These are phyloP conservation scores for Sthenelais limicola DNA, from an alignment of 2,888 invertebrate genomes.

Conservation along the genomic window DNA sequence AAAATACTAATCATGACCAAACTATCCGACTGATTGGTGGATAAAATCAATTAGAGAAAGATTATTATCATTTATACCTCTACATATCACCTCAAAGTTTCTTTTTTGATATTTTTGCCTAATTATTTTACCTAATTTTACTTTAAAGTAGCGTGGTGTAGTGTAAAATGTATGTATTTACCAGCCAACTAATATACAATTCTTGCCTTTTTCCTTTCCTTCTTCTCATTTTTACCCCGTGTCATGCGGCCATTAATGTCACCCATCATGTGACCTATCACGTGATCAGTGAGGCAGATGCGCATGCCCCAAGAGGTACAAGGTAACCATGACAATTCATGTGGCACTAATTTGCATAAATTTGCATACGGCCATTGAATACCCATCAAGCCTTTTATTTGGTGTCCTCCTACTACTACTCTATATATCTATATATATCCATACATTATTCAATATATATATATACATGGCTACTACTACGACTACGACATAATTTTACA, in stretches of 20 bases:
- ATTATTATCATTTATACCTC: too few relatives aligned
- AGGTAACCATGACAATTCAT: conserved; percentile 33
- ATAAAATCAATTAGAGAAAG: too few relatives aligned
- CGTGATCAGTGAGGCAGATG: conserved; percentile 39
- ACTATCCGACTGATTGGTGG: too few relatives aligned
- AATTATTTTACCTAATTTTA: too few relatives aligned
- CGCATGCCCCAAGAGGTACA: conserved; percentile 32
- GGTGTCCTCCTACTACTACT: background rate
- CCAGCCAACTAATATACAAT: conserved; percentile 32
- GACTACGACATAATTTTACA: conserved; percentile 6
- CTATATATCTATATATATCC: background rate
- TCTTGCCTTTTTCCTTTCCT: conserved; percentile 34
- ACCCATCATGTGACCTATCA: conserved; percentile 29
- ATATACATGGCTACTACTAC: too few relatives aligned
- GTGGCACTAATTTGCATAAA: conserved; percentile 31
- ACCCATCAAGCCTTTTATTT: background rate
- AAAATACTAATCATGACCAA: too few relatives aligned
- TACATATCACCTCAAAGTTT: too few relatives aligned
- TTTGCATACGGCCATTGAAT: background rate
- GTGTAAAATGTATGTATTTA: too few relatives aligned
- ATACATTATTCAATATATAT: conserved; percentile 35
- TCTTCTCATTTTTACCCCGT: conserved; percentile 29
- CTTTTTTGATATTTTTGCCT: too few relatives aligned
- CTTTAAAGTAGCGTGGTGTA: too few relatives aligned
- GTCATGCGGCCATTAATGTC: conserved; percentile 16